Percentiles rank a stretch among this genome's conserved stretches.
Conservation (phyloP, 1,140 invertebrate genomes). For the Orchestia grillus region DNA sequence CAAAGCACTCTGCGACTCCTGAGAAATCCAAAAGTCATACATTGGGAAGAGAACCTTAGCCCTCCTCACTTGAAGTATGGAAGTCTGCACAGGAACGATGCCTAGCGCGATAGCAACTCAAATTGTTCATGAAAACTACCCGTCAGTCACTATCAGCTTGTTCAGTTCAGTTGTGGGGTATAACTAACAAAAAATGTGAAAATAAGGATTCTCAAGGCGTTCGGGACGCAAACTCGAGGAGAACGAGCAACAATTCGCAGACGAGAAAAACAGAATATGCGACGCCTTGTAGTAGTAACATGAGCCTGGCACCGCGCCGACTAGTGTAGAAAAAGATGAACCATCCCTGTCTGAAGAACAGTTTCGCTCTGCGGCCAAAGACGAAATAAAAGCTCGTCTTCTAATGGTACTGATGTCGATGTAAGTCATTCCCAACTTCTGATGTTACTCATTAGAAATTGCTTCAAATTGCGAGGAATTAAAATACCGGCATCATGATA, state of each 20-base stretch:
- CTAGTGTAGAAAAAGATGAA: neutral
- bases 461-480: neutral
- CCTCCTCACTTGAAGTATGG: too few species aligned
- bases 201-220: neutral
- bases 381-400: neutral
- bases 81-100: too few species aligned
- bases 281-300: neutral
- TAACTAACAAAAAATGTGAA: neutral
- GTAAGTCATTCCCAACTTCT: neutral
- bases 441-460: neutral
- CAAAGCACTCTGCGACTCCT: too few species aligned
- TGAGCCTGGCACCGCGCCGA: neutral
- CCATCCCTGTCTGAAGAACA: neutral
- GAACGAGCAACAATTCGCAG: neutral
- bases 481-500: neutral
- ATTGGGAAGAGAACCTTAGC: too few species aligned
- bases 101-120: too few species aligned
- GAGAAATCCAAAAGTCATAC: too few species aligned
- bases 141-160: neutral
- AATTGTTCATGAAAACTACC: neutral
- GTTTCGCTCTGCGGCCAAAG: neutral
- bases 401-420: too few species aligned
- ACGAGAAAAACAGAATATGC: neutral
- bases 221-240: neutral
- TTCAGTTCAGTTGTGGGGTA: neutral